A percentile compares a stretch with the other conserved stretches of the same genome.
Evolutionary conservation across 2,113 vertebrate genomes (phyloP).

Genomic region (Callithrix jacchus): DNA sequence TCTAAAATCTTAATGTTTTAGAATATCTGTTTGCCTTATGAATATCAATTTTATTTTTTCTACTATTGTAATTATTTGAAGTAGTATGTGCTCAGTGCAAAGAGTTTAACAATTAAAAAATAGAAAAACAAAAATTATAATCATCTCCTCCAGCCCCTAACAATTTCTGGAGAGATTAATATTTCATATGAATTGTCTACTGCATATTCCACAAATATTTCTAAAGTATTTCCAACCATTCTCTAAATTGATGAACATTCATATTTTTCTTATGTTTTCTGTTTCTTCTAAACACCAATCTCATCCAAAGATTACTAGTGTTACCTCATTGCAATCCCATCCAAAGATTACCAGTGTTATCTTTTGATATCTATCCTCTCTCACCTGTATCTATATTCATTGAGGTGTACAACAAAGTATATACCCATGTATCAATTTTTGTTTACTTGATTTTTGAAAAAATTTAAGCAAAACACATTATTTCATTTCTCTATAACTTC

Average conservation of each 20-base stretch:
- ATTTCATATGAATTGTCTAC: neutral
- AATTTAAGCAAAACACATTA: neutral
- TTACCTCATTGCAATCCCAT: neutral
- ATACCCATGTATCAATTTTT: neutral
- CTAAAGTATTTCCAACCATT: neutral
- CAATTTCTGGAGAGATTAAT: neutral
- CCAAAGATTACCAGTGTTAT: neutral
- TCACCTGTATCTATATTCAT: neutral
- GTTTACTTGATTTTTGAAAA: neutral
- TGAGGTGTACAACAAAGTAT: neutral
- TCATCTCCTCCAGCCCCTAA: neutral
- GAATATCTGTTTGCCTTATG: neutral
- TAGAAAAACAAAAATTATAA: neutral
- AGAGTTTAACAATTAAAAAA: neutral
- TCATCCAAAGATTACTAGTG: neutral
- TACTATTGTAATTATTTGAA: conserved; percentile 34
- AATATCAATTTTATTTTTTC: neutral
- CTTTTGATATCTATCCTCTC: neutral
- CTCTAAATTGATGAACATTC: neutral
- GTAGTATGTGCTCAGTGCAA: neutral
- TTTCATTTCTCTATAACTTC: neutral
- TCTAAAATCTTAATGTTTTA: conserved; percentile 31
- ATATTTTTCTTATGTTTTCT: neutral
- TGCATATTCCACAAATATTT: neutral
- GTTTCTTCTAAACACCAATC: neutral